A percentile compares a stretch with the other conserved stretches of the same genome.
Conservation (phyloP, 2,888 invertebrate species). For the Tethea ocularis region DNA sequence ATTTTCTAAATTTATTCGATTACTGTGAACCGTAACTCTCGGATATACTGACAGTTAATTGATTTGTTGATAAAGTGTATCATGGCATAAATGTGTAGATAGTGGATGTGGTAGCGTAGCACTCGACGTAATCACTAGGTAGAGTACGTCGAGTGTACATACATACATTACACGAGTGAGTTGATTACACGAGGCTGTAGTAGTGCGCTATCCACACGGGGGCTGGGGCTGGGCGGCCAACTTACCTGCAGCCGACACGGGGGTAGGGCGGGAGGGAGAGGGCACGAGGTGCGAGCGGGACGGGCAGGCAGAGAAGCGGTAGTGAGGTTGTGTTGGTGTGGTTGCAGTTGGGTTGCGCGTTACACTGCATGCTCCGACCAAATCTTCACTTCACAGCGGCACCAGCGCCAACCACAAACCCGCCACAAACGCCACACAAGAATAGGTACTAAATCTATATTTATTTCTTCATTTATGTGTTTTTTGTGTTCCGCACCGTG, state of each 20-base stretch:
- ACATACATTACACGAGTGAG: conserved; percentile 1
- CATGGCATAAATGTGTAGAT: conserved; percentile 69
- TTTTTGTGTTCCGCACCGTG: conserved; percentile 81
- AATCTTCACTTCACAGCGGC: conserved; percentile 83
- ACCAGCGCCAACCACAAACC: conserved; percentile 83
- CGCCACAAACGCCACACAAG: conserved; percentile 82
- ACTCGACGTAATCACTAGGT: conserved; percentile 39
- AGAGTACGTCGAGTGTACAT: conserved; percentile 20
- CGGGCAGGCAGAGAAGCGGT: conserved; percentile 47
- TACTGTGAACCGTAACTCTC: background rate
- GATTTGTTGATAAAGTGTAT: conserved; percentile 68
- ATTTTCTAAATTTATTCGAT: conserved; percentile 1
- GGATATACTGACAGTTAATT: conserved; percentile 58
- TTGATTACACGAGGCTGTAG: conserved; percentile 24
- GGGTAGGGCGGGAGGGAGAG: conserved; percentile 19
- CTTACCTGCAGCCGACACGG: conserved; percentile 42
- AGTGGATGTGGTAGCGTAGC: conserved; percentile 70
- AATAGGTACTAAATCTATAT: conserved; percentile 82
- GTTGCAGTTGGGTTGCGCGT: conserved; percentile 96
- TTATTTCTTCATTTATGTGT: conserved; percentile 79
- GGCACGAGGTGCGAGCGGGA: conserved; percentile 21
- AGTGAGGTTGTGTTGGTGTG: conserved; percentile 85
- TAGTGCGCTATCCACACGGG: conserved; percentile 29
- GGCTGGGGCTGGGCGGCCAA: conserved; percentile 26
- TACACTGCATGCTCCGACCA: conserved; percentile 94